Conservation (phyloP, 1,140 invertebrate genomes). For the Drosophila repleta region DNA sequence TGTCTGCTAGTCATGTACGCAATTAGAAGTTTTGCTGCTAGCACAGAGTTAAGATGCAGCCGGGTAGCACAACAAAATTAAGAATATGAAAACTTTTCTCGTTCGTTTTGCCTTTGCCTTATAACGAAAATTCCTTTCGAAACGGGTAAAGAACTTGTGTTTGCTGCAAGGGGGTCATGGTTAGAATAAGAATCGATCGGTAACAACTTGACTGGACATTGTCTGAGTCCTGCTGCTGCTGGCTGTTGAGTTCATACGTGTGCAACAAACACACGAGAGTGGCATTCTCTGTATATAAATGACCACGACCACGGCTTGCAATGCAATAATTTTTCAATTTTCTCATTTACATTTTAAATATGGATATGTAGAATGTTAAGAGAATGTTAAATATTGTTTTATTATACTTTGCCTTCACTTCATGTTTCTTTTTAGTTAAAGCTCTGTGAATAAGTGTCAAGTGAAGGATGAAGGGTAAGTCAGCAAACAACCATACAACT, state of each 20-base stretch:
- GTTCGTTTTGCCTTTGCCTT: constrained; percentile 20
- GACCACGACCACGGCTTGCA: too few species aligned
- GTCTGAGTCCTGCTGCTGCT: constrained; percentile 30
- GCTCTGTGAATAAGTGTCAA: too few species aligned
- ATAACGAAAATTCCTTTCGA: constrained; percentile 29
- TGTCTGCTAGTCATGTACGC: constrained; percentile 76
- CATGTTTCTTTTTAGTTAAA: too few species aligned
- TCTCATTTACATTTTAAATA: too few species aligned
- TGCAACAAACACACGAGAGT: too few species aligned
- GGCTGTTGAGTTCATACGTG: neutral
- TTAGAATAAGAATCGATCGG: constrained; percentile 52
- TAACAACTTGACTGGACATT: constrained; percentile 45
- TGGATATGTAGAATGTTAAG: too few species aligned
- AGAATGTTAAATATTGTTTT: too few species aligned
- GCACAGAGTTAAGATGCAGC: constrained; percentile 35
- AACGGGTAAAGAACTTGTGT: constrained; percentile 53
- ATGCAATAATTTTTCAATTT: too few species aligned
- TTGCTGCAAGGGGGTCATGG: constrained; percentile 21
- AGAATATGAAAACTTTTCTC: constrained; percentile 73
- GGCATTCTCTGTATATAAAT: too few species aligned
- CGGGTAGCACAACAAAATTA: constrained; percentile 53
- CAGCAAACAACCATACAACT: too few species aligned
- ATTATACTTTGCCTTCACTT: too few species aligned
- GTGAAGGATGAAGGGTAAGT: too few species aligned
- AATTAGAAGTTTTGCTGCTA: constrained; percentile 76